Evolutionary conservation across 2,113 vertebrate species (phyloP), one percentile per base, ranked within the genome.

Genomic region (Microtus ochrogaster): DNA sequence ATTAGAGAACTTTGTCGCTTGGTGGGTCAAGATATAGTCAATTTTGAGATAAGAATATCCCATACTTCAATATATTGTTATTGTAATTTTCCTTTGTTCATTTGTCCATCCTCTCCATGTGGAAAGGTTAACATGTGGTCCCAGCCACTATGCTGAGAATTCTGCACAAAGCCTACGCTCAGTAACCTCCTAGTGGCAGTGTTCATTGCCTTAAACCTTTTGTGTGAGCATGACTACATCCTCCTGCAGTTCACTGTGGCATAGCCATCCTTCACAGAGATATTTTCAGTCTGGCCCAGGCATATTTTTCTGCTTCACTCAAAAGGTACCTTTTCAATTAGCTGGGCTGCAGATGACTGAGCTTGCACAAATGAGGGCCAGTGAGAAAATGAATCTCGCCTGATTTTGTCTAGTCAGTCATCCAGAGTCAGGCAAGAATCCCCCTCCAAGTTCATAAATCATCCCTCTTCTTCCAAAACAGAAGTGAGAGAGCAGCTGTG

Each of bases 281-380:
- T 61, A 65, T 85, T 90, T 85, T 77, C 70, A 66, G 39, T 90
- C 90, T 95, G 90, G 79, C 36, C 82, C 39, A 8, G 84, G 49
- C 66, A 92, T 94, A 1, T 77, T 82, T 95, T 94, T 95, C 84
- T 90, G 83, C 68, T 91, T 96, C 89, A 73, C 76, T 96, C 74
- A 66, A 52, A 93, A 96, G 74, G 9, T 87, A 72, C 92, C 96
- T 97, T 97, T 94, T 74, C 93, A 92, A 97, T 97, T 94, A 96
- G 81, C 81, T 92, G 85, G 44, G 91, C 68, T 97, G 84, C 90
- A 94, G 90, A 86, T 77, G 95, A 95, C 76, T 94, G 88, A 93
- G 90, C 85, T 94, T 89, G 88, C 88, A 82, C 52, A 83, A 72
- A 82, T 3, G 52, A 89, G 72, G 36, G 73, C n/a, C 47, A 70